Evolutionary conservation across 2,113 vertebrate genomes (phyloP), one percentile per base, ranked within the genome.

Genomic region (Eurypyga helias): DNA sequence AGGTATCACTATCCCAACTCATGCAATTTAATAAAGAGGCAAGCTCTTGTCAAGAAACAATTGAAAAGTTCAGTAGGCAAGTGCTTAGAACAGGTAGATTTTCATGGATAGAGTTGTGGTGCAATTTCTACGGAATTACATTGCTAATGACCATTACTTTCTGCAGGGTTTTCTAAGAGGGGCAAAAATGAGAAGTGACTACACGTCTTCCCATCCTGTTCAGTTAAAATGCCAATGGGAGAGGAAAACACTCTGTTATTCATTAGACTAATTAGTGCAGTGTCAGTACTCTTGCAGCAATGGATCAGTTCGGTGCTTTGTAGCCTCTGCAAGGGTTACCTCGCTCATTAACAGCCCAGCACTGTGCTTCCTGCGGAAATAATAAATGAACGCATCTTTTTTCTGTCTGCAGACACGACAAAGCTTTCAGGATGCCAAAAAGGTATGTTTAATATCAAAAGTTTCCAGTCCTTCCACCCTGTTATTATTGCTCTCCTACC

Each of bases 361-460:
- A 90, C 54, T 54, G 21, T 45, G 25, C 62, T 80, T 77, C 9
- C 1, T 18, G 72, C 36, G 31, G 76, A 91, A 96, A 89, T 33
- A 95, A 90, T 52, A 88, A 87, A 93, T 34, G 6, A 91, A 60
- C 3, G 2, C 36, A 83, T 96, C 69, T 97, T 96, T 96, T 77
- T 28, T 29, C 91, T 95, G 92, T 89, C 95, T 81, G 91, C 98
- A 99, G 99, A 97, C 98, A 99, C 25, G 98, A 98, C 70, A 99
- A 98, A 90, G 88, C 98, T 62, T 98, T 98, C 98, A 98, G 96
- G 98, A 98, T 99, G 96, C 98, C 99, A 82, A 99, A 98, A 98
- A 99, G 98, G 99, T 99, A 98, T 93, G 99, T 98, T 89, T 28
- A 46, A 64, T 58, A 84, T 71, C 76, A 66, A 94, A 89, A 70